Evolutionary conservation across 2,888 invertebrate genomes (phyloP), one percentile per base, ranked within the genome.

Genomic region (Sphaeridia pumilis): DNA sequence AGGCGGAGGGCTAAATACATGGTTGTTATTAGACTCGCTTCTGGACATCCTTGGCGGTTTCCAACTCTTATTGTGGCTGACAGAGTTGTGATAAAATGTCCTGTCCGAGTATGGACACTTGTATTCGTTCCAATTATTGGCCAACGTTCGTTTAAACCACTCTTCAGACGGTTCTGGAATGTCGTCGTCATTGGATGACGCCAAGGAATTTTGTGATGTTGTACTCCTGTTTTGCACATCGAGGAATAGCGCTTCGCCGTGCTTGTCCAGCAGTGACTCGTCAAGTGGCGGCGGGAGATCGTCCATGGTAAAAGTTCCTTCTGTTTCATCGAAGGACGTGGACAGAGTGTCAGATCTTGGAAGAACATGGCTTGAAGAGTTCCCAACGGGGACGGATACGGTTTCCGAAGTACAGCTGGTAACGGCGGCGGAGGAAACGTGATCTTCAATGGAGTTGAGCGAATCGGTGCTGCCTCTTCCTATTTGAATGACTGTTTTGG

Each of bases 1-100:
- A 1, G 69, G 65, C 3, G 74, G 74, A 49, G 75, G 54, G 27
- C 55, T 57, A 45, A 60, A 52, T 2, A 52, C 43, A 42, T 46
- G 46, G 21, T 47, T 52, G 25, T 47, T 52, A 25, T 52, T 47
- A 4, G 59, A 58, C 50, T 52, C 46, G 20, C 17, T n/a, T 4
- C 45, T 51, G 4, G 52, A 52, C 12, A 57, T 55, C 42, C 65
- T 47, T 43, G 65, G 65, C 20, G 65, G 65, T 50, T 65, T 65
- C 61, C 63, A 65, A 46, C 63, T 63, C 7, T 57, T 56, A 41
- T 53, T 47, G 38, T 58, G 58, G 17, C 56, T 62, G 21, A 58
- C 51, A n/a, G 45, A 41, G 44, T 65, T 65, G 46, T 62, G 63
- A 44, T 65, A 65, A 50, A 57, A 63, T 46, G 59, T 56, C 43